phyloP scores from a whole-genome alignment of 2,888 invertebrate genomes.

The Anodontia alba region DNA sequence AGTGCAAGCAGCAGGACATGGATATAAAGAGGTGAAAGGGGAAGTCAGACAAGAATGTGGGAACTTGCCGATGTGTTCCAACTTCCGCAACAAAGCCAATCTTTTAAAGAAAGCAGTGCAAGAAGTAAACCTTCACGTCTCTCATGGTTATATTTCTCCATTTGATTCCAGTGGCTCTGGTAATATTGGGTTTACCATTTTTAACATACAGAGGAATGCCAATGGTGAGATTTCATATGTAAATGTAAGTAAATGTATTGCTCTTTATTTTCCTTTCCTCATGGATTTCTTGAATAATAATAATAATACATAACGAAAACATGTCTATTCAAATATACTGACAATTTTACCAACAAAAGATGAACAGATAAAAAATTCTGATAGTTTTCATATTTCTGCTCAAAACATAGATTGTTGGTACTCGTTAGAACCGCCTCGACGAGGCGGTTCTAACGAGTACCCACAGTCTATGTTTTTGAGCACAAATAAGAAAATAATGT shows the following conservation, averaged over 20 bases:
- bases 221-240: conserved; percentile 32
- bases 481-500: too few species aligned
- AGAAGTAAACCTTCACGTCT: background rate
- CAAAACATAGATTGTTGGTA: too few species aligned
- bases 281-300: too few species aligned
- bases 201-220: conserved; percentile 66
- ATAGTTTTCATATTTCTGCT: too few species aligned
- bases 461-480: too few species aligned
- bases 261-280: too few species aligned
- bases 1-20: conserved; percentile 64
- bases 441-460: too few species aligned
- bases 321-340: too few species aligned
- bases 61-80: background rate
- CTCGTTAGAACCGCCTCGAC: too few species aligned
- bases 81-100: background rate
- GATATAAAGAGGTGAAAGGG: conserved; percentile 36
- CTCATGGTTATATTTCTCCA: background rate
- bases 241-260: conserved; percentile 41
- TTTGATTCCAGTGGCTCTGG: conserved; percentile 71
- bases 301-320: too few species aligned
- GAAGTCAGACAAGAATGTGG: conserved; percentile 39
- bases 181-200: conserved; percentile 68
- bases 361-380: too few species aligned
- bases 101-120: background rate
- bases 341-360: too few species aligned